Percentiles rank a stretch among this genome's conserved stretches.
Evolutionary conservation across 2,797 vertebrate species (phyloP).

Genomic region (Megaceryle alcyon): DNA sequence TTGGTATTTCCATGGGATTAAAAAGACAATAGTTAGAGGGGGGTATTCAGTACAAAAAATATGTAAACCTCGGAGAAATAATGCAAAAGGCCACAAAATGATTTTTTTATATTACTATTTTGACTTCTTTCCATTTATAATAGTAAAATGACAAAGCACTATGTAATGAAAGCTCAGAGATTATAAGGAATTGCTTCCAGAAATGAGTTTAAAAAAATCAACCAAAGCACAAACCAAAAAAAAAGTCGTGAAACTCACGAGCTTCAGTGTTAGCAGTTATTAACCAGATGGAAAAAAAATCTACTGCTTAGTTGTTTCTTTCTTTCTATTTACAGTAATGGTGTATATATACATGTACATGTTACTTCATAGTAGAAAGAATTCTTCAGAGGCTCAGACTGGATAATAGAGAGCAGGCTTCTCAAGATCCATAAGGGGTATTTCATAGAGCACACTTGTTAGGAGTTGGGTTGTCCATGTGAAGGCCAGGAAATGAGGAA

Average conservation of each 20-base stretch:
- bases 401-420: not conserved
- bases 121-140: too few relatives aligned
- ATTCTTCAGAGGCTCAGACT: not conserved
- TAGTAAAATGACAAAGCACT: not conserved
- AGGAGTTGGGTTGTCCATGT: not conserved
- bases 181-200: not conserved
- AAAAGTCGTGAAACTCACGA: not conserved
- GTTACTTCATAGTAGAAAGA: not conserved
- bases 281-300: not conserved
- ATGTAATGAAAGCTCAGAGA: not conserved
- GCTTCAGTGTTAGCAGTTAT: not conserved
- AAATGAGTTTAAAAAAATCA: not conserved
- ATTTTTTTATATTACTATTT: not conserved
- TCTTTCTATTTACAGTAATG: not conserved
- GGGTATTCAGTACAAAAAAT: not conserved
- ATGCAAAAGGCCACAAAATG: not conserved
- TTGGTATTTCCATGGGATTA: not conserved
- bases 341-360: rapidly evolving
- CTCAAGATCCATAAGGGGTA: not conserved
- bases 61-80: not conserved
- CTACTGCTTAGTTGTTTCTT: not conserved
- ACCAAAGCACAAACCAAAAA: not conserved
- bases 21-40: not conserved
- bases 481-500: constrained; percentile 40
- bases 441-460: rapidly evolving